phyloP scores from a whole-genome alignment of 2,113 vertebrate genomes.

The Ceyx cyanopectus region DNA sequence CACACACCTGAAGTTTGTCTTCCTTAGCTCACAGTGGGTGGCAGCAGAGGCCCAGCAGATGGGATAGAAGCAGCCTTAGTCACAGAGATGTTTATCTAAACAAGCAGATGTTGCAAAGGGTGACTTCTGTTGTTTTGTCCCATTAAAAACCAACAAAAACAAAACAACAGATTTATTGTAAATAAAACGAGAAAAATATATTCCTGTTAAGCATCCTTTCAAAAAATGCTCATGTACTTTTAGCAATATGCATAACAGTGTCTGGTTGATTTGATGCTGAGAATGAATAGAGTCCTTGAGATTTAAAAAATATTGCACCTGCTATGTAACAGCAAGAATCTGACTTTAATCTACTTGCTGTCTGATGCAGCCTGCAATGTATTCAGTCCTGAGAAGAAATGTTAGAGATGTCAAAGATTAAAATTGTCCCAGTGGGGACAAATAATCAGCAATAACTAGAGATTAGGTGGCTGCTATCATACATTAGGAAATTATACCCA shows the following conservation, averaged over 20 bases:
- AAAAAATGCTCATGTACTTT: background rate
- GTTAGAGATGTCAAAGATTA: background rate
- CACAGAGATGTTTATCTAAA: background rate
- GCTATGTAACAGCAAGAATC: background rate
- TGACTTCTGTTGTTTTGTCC: conserved; percentile 35
- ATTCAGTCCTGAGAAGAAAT: background rate
- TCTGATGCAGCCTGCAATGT: background rate
- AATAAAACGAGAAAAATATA: background rate
- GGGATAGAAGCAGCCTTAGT: background rate
- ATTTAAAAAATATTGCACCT: background rate
- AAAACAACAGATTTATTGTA: background rate
- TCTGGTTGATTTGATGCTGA: background rate
- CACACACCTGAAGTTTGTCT: background rate
- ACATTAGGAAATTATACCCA: background rate
- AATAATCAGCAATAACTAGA: background rate
- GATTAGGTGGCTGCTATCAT: background rate
- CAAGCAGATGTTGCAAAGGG: conserved; percentile 3
- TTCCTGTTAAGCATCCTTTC: background rate
- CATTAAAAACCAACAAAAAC: background rate
- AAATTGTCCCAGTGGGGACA: background rate
- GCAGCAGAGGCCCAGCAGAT: conserved; percentile 31
- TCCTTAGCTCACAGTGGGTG: conserved; percentile 36
- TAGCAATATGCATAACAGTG: background rate
- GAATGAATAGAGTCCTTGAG: background rate
- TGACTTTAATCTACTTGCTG: background rate